Conservation (phyloP, 2,113 vertebrate species). For the Clarias batrachus region DNA sequence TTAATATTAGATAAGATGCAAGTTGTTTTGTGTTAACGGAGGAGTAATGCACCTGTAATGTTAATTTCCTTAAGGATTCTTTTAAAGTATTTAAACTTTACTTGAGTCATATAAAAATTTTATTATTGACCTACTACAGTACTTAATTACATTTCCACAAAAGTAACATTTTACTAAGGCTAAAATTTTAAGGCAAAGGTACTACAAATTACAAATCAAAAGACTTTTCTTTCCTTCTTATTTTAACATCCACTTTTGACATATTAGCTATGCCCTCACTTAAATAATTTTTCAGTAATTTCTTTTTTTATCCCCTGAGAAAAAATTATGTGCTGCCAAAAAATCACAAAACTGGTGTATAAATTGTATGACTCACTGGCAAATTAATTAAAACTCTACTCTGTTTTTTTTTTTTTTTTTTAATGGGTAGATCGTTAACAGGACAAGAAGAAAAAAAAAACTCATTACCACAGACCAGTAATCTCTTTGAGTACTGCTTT, state of each 20-base stretch:
- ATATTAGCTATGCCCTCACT: background rate
- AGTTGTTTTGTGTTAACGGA: background rate
- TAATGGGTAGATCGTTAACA: background rate
- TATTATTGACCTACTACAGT: background rate
- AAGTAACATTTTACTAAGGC: too few relatives aligned
- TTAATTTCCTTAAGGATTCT: background rate
- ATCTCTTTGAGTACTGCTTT: background rate
- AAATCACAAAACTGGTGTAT: background rate
- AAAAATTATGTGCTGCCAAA: background rate
- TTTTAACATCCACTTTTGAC: background rate
- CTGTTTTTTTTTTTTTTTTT: background rate
- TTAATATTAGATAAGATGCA: background rate
- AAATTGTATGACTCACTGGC: background rate
- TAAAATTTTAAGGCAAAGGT: background rate
- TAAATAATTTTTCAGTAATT: background rate
- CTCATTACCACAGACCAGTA: background rate
- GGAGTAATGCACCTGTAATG: background rate
- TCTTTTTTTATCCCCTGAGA: background rate
- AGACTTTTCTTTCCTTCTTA: background rate
- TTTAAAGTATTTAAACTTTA: background rate
- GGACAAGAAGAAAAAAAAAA: background rate
- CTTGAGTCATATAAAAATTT: background rate
- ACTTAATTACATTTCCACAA: background rate
- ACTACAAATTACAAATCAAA: background rate
- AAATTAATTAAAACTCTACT: background rate